Conservation (phyloP, 2,113 vertebrate species). For the Suricata suricatta region DNA sequence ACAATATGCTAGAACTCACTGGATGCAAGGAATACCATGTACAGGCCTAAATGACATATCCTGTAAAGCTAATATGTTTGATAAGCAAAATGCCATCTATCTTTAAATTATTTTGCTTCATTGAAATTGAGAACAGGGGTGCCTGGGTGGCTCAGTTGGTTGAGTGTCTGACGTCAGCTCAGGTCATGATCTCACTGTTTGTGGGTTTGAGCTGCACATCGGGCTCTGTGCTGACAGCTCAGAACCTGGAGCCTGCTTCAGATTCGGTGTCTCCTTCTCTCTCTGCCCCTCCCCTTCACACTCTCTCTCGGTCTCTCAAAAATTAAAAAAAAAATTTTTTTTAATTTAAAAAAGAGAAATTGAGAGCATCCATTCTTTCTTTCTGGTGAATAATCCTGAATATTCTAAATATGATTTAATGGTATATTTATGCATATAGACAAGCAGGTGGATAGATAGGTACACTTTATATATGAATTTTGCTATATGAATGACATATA, state of each 20-base stretch:
- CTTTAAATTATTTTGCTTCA: slow-evolving; percentile 5
- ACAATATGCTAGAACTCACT: background rate
- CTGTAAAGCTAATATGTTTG: background rate
- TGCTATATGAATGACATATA: background rate
- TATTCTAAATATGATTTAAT: background rate
- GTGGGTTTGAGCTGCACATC: too few species aligned
- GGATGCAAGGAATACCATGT: background rate
- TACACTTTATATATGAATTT: background rate
- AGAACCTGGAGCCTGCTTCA: too few species aligned
- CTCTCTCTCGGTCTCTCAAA: too few species aligned
- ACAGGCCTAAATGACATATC: background rate
- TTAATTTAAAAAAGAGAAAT: background rate
- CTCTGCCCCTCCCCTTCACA: too few species aligned
- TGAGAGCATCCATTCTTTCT: background rate
- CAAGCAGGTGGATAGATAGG: background rate
- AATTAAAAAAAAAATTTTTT: too few species aligned
- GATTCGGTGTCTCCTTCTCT: too few species aligned
- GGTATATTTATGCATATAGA: background rate
- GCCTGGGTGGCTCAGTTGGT: too few species aligned
- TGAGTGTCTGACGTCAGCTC: too few species aligned
- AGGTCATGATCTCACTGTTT: too few species aligned
- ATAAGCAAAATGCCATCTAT: background rate
- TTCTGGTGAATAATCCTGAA: background rate
- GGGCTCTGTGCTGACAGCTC: too few species aligned
- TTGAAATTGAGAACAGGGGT: background rate